A percentile compares a stretch with the other conserved stretches of the same genome.
Conservation (phyloP, 2,113 vertebrate genomes). For the Beaufortia kweichowensis region DNA sequence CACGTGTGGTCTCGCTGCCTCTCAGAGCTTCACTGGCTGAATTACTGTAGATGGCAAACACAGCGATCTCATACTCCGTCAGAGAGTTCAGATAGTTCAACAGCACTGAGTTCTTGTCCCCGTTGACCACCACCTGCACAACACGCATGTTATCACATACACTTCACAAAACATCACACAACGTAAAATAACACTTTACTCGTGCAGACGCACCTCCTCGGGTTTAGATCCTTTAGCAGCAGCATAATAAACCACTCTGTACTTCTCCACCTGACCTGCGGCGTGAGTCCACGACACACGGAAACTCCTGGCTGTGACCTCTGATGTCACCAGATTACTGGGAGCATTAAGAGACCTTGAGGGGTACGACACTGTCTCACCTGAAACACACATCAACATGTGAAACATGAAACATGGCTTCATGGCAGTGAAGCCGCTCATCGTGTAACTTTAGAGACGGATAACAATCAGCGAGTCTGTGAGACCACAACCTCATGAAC, state of each 20-base stretch:
- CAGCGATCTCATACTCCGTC: constrained; percentile 92
- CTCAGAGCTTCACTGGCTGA: constrained; percentile 88
- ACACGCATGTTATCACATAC: not conserved
- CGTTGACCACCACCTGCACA: constrained; percentile 83
- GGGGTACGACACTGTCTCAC: constrained; percentile 53
- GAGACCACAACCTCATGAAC: no score
- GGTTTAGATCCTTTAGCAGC: constrained; percentile 86
- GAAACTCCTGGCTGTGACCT: constrained; percentile 90
- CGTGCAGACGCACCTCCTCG: constrained; percentile 86
- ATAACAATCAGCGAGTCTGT: no score
- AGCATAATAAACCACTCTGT: constrained; percentile 93
- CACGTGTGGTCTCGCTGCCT: constrained; percentile 88
- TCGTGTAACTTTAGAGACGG: no score
- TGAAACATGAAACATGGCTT: not conserved
- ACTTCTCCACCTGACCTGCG: constrained; percentile 87
- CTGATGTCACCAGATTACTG: constrained; percentile 82
- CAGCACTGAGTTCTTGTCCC: constrained; percentile 77
- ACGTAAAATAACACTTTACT: no score
- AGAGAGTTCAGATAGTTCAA: constrained; percentile 88
- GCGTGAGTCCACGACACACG: constrained; percentile 87
- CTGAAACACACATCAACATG: constrained; percentile 61
- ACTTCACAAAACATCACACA: constrained; percentile 1
- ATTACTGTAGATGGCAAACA: constrained; percentile 89
- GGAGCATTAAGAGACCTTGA: constrained; percentile 70
- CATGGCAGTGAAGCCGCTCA: no score